These are phyloP conservation scores for Pseudomyrmex concolor DNA, from an alignment of 1,140 invertebrate species.

Conservation along the genomic window DNA sequence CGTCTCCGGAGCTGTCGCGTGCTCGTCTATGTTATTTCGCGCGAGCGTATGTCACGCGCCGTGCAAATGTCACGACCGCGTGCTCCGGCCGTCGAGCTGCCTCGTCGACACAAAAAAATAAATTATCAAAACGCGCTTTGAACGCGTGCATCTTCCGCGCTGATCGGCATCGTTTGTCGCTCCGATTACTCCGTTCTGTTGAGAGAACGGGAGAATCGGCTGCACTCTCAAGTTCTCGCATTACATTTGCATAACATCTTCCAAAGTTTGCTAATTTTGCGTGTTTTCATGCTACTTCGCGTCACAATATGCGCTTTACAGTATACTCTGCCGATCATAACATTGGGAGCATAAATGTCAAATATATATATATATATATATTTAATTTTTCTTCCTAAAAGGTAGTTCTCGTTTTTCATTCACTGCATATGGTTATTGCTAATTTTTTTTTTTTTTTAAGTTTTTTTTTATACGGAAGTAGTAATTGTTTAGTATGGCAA, in stretches of 20 bases:
- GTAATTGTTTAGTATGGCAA: no score
- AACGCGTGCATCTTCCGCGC: neutral
- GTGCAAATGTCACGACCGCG: slow-evolving; percentile 5
- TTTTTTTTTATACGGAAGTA: no score
- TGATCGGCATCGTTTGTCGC: neutral
- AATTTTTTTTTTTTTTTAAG: no score
- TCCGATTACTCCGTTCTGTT: neutral
- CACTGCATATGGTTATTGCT: no score
- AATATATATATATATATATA: neutral
- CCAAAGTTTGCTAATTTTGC: neutral
- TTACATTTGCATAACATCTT: neutral
- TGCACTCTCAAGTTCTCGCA: no score
- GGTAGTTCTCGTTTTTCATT: neutral
- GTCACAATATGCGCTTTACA: neutral
- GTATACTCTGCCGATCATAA: neutral
- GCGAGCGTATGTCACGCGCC: slow-evolving; percentile 13
- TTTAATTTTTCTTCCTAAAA: neutral
- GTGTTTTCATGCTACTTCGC: neutral
- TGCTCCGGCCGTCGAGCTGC: neutral
- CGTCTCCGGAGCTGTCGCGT: neutral
- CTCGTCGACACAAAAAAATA: neutral
- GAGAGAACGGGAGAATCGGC: neutral
- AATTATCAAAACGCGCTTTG: neutral
- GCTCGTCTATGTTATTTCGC: neutral
- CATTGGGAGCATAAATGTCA: neutral